Evolutionary conservation across 2,113 vertebrate species (phyloP), one percentile per base, ranked within the genome.

Genomic region (Jacana jacana): DNA sequence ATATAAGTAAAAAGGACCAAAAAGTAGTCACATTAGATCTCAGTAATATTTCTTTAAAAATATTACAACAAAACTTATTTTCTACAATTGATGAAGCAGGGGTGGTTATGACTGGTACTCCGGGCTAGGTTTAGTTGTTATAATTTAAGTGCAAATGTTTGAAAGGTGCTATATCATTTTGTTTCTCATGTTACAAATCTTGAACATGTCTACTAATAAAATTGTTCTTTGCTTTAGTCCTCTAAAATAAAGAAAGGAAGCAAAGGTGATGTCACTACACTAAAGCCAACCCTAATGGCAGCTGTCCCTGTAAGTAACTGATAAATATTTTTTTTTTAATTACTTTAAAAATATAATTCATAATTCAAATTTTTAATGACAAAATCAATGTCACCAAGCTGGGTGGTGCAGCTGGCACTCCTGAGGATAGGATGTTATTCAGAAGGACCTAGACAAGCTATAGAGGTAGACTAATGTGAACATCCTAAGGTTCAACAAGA

Each of bases 171-270:
- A 1, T 65, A 15, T 49, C 3, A 16, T 65, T 66, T 89, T 91
- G 39, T 44, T 81, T 95, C 31, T 68, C 10, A 2, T 33, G 24
- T 91, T 70, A 46, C 95, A 91, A 75, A 54, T 71, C 30, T 88
- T 84, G 44, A 75, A 79, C 42, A 23, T 75, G 35, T 86, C 19
- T 83, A 7, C 76, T 93, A 90, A 31, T 94, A 83, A 96, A 91
- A 9, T 25, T 91, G 48, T 97, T 96, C 92, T 88, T 96, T 11
- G 5, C 35, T 96, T 31, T 91, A 99, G 99, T 99, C 99, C 64
- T 98, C 99, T n/a, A 99, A 99, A 98, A 99, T 99, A 95, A 99
- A 99, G 97, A 99, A 98, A 96, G 99, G 99, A 97, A 99, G 99
- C 97, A 99, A 98, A 96, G 99, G 99, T 72, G 99, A 99, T 94